Evolutionary conservation across 2,888 invertebrate species (phyloP), one percentile per base, ranked within the genome.

Genomic region (Nemoura dubitans): DNA sequence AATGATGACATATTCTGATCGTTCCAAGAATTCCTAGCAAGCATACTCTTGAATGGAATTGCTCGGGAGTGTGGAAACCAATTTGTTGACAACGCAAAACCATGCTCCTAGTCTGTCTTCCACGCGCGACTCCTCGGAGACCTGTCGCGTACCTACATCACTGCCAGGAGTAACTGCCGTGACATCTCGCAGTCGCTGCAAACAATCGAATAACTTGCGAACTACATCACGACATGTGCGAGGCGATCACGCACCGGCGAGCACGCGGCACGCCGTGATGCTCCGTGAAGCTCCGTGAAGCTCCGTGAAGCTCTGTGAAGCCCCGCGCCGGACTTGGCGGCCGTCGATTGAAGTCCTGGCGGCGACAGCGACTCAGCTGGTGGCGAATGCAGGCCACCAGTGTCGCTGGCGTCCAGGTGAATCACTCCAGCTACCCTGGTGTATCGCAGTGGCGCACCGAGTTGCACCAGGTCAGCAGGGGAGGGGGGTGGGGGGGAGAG

Each of bases 171-270:
- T 14, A 59, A 59, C 59, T 59, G 21, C 16, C 59, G 2, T 59
- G 59, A 59, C 59, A 59, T 21, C 16, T 59, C 59, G 21, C 59
- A 3, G 59, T 21, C 59, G 59, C 59, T 21, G 59, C 14, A 59
- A 59, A 59, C 59, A 59, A 59, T 59, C 59, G 59, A 59, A 59
- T 59, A 59, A 59, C 59, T 59, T 59, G 59, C 59, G 59, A 59
- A 59, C 59, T 59, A 59, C 59, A 59, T 59, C 59, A 59, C 59
- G 59, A 14, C 59, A 21, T 6, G 36, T 10, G 10, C 36, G 36
- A 36, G 16, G 59, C 14, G 59, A 16, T 10, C 59, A 59, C 21
- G 59, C 59, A 1, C 21, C 59, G 21, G 59, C 21, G 59, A 21
- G 2, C 36, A 10, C 36, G 3, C 59, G 59, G 59, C 59, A 59